phyloP scores from a whole-genome alignment of 1,140 invertebrate species.

The Brachionus asplanchnoidis region DNA sequence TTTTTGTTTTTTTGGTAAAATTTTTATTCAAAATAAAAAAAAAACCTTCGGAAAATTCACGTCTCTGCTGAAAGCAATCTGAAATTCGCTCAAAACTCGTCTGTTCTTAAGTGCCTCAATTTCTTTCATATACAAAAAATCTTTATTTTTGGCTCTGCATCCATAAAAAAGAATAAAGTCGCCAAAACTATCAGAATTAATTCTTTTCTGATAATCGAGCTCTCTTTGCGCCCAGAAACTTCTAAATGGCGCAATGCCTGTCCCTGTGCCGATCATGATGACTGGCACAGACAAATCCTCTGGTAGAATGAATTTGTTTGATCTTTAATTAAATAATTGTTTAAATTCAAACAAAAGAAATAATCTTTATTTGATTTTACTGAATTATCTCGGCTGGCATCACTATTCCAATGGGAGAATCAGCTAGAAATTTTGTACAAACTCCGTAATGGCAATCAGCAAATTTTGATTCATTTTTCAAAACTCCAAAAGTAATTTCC shows the following conservation, averaged over 20 bases:
- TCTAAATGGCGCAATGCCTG: slow-evolving; percentile 38
- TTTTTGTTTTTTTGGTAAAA: no score
- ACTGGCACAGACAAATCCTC: not conserved
- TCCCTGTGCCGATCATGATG: slow-evolving; percentile 17
- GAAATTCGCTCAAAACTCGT: slow-evolving; percentile 71
- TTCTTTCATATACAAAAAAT: slow-evolving; percentile 76
- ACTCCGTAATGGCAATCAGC: slow-evolving; percentile 76
- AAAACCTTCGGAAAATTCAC: slow-evolving; percentile 60
- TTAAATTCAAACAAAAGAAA: slow-evolving; percentile 50
- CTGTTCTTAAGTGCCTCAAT: slow-evolving; percentile 69
- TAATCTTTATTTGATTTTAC: slow-evolving; percentile 65
- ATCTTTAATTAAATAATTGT: slow-evolving; percentile 40
- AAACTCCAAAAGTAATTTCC: slow-evolving; percentile 84
- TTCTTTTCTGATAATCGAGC: not conserved
- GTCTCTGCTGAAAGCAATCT: slow-evolving; percentile 79
- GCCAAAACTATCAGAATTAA: slow-evolving; percentile 58
- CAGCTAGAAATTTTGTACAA: slow-evolving; percentile 78
- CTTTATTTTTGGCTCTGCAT: slow-evolving; percentile 73
- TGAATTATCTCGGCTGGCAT: slow-evolving; percentile 72
- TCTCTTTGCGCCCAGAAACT: slow-evolving; percentile 4
- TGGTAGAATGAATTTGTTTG: slow-evolving; percentile 45
- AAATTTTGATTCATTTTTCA: slow-evolving; percentile 73
- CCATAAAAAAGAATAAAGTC: slow-evolving; percentile 85
- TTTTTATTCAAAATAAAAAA: not conserved
- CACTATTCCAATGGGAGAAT: slow-evolving; percentile 51